Base-by-base conservation (phyloP, 64 coral and sea anemone genomes). In the Dendrophyllia cribrosa region DNA sequence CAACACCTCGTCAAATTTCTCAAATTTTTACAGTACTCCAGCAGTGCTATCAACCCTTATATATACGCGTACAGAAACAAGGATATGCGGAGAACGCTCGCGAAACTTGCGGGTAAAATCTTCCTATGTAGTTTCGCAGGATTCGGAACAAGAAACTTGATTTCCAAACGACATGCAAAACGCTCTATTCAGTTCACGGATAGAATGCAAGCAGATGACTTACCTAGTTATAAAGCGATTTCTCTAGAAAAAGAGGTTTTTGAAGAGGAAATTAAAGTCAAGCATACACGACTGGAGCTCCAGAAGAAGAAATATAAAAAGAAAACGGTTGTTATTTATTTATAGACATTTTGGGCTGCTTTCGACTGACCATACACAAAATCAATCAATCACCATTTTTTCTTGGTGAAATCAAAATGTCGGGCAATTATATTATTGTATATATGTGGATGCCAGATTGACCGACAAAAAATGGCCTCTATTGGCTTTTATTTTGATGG, bases 21-120 rank as follows among this genome's bases (percentile, higher is more conserved):
- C 0, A 97, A 97, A 53, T 97, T 92, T 79, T 88, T 97, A 77
- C 95, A 97, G 13, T 97, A 97, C 76, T 86, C 70, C 7, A 77
- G 70, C 9, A 93, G 91, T 22, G 72, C 82, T 78, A 59, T 93
- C 43, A 93, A 93, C 9, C 91, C 91, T 34, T 93, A 93, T 11
- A 93, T 93, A 34, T 93, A 93, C 51, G 91, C 91, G 0, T 93
- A 93, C 43, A 61, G 91, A 52, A 87, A 93, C 60, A 74, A 51
- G 49, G 91, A 93, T 26, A 75, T 93, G 21, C 46, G 83, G 51
- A 11, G 7, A 10, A 77, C 82, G 0, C 64, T 93, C n/a, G 26
- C 34, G 16, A 93, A 93, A 51, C 47, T 93, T 52, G 80, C 45
- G 4, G 47, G 44, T 3, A 84, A 67, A 51, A 4, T 84, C 51